Conservation (phyloP, 2,113 vertebrate species). For the Hiodon tergisus region DNA sequence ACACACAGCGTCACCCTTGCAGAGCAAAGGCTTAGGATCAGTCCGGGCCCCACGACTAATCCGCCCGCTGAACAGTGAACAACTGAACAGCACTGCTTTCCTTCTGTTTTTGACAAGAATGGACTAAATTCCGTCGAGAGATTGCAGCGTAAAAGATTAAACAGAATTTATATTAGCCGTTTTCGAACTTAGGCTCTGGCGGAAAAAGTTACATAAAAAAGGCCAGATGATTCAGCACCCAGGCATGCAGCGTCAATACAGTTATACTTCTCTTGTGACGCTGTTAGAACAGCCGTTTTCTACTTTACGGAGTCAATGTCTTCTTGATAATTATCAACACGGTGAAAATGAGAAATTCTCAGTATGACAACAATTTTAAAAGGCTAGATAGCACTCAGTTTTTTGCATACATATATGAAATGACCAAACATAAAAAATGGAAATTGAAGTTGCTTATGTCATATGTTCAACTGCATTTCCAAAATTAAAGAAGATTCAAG, state of each 20-base stretch:
- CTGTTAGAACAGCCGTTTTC: no score
- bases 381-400: background rate
- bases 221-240: no score
- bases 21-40: background rate
- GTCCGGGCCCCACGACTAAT: background rate
- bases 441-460: background rate
- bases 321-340: background rate
- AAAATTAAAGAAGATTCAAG: background rate
- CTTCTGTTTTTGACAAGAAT: no score
- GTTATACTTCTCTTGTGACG: no score
- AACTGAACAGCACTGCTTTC: background rate
- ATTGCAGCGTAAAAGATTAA: no score
- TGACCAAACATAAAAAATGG: background rate
- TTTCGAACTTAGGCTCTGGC: no score
- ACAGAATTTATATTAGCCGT: no score
- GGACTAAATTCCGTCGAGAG: no score
- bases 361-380: background rate
- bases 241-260: no score
- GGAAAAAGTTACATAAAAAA: no score
- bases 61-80: background rate
- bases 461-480: constrained; percentile 7
- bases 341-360: background rate
- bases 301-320: background rate
- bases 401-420: background rate
- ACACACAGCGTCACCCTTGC: background rate